These are phyloP conservation scores for Doryteuthis pealeii DNA, from an alignment of 1,140 invertebrate genomes.

Conservation along the genomic window DNA sequence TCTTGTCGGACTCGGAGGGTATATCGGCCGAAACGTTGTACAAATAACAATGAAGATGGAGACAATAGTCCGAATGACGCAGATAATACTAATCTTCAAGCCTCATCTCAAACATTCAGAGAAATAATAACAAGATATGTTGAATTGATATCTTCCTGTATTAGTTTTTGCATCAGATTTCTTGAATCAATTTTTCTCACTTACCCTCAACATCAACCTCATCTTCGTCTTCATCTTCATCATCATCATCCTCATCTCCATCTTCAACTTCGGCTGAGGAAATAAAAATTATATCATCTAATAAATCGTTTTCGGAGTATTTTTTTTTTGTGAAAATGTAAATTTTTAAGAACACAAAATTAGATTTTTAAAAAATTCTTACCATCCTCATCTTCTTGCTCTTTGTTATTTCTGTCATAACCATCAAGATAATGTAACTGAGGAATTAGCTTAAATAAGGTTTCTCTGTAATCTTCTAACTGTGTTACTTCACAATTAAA, in stretches of 20 bases:
- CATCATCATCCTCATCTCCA: constrained; percentile 46
- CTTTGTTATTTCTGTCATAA: constrained; percentile 66
- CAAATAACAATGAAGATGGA: too few species aligned
- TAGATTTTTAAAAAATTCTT: not conserved
- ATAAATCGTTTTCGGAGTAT: not conserved
- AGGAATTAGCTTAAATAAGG: constrained; percentile 88
- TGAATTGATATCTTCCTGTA: too few species aligned
- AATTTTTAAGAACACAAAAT: not conserved
- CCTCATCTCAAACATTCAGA: too few species aligned
- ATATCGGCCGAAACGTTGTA: too few species aligned
- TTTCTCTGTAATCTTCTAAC: constrained; percentile 88
- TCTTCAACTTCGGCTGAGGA: constrained; percentile 34
- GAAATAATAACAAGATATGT: too few species aligned
- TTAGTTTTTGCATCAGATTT: too few species aligned
- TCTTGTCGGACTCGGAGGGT: too few species aligned
- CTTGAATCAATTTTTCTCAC: constrained; percentile 64
- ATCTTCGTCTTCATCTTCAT: constrained; percentile 55
- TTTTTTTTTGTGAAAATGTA: not conserved
- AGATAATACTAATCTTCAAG: too few species aligned
- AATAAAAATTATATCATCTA: not conserved
- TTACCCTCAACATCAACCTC: constrained; percentile 45
- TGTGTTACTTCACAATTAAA: constrained; percentile 95
- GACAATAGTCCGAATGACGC: too few species aligned
- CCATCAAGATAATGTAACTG: constrained; percentile 91
- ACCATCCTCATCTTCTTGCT: constrained; percentile 53